Percentiles rank a stretch among this genome's conserved stretches.
Conservation (phyloP, 2,888 invertebrate genomes). For the Chrysodeixis includens region DNA sequence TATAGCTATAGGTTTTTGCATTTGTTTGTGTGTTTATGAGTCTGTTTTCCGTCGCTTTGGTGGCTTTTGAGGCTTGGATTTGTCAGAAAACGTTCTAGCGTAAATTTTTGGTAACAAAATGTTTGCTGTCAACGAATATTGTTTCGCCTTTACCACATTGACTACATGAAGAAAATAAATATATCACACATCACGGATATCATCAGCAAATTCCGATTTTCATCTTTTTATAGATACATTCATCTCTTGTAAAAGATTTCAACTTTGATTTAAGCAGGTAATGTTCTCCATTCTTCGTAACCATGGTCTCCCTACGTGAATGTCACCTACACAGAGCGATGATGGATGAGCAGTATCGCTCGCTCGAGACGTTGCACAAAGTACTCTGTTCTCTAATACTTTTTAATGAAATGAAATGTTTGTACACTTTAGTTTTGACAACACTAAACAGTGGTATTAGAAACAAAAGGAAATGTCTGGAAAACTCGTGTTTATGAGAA, state of each 20-base stretch:
- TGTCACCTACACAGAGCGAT: slow-evolving; percentile 66
- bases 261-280: not conserved
- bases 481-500: not conserved
- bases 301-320: slow-evolving; percentile 53
- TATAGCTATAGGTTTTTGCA: no score
- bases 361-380: slow-evolving; percentile 44
- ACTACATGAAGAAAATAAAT: no score
- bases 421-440: slow-evolving; percentile 18
- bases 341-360: slow-evolving; percentile 66
- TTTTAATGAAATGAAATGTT: slow-evolving; percentile 47
- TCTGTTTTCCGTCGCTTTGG: no score
- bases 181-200: no score
- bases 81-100: no score
- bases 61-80: no score
- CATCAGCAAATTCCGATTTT: no score
- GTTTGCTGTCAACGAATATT: no score
- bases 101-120: no score
- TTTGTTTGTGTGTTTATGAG: not conserved
- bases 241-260: no score
- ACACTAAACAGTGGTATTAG: not conserved
- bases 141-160: no score
- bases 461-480: not conserved
- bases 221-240: no score
- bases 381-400: slow-evolving; percentile 44
- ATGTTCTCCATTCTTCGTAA: slow-evolving; percentile 3